Conservation (phyloP, 2,797 vertebrate species). For the Mormyrus proboscirostris region DNA sequence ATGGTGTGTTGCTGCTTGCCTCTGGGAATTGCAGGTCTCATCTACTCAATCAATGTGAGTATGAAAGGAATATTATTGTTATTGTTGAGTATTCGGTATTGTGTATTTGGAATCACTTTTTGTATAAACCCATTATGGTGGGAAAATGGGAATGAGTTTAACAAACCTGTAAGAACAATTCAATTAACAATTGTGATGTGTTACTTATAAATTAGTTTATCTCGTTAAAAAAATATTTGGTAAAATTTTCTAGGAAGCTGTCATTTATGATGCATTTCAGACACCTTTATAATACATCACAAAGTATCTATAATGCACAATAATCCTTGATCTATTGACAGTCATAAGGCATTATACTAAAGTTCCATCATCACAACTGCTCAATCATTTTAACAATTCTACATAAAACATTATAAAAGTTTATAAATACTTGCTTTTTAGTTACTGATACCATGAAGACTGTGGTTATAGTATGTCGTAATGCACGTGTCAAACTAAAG, state of each 20-base stretch:
- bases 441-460: background rate
- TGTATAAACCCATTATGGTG: background rate
- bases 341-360: too few species aligned
- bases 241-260: too few species aligned
- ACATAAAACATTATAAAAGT: background rate
- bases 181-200: too few species aligned
- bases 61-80: background rate
- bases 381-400: background rate
- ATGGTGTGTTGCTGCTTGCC: constrained; percentile 68
- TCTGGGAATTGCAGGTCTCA: constrained; percentile 59
- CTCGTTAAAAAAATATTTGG: background rate
- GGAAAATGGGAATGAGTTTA: background rate
- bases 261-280: too few species aligned
- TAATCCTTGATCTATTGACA: too few species aligned
- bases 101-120: background rate
- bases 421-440: background rate
- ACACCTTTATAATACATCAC: too few species aligned
- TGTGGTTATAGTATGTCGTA: background rate
- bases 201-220: background rate
- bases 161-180: background rate
- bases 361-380: background rate
- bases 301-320: too few species aligned
- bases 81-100: background rate
- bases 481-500: background rate
- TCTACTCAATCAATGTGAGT: constrained; percentile 66